A percentile compares a stretch with the other conserved stretches of the same genome.
phyloP scores from a whole-genome alignment of 2,797 vertebrate genomes.

The Fratercula arctica region DNA sequence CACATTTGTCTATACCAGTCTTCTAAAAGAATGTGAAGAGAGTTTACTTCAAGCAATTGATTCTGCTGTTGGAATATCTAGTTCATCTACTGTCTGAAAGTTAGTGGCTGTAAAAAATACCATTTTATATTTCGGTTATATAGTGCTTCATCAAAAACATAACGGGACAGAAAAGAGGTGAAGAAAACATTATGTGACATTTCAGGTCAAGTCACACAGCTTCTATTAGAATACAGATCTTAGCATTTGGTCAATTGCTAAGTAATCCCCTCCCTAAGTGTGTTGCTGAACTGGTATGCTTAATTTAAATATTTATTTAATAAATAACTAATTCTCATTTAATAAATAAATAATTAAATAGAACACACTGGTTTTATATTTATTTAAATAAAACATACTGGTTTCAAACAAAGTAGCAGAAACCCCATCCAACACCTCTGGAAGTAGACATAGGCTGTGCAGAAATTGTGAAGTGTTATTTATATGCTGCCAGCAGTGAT shows the following conservation, averaged over 20 bases:
- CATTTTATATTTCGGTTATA: neutral
- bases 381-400: neutral
- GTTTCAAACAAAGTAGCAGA: neutral
- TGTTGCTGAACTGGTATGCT: neutral
- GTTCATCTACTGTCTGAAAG: neutral
- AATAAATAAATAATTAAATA: neutral
- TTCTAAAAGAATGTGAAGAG: neutral
- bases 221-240: neutral
- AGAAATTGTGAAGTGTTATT: neutral
- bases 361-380: neutral
- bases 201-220: neutral
- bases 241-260: neutral
- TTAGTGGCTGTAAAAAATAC: neutral
- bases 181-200: neutral
- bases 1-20: neutral
- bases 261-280: neutral
- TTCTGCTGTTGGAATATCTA: neutral
- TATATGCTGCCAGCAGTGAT: neutral
- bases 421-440: neutral
- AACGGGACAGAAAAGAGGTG: neutral
- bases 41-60: neutral
- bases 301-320: neutral
- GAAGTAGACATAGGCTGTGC: neutral
- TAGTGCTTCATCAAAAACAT: neutral
- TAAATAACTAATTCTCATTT: neutral